phyloP scores from a whole-genome alignment of 1,140 invertebrate genomes.

The Ceratina australensis region DNA sequence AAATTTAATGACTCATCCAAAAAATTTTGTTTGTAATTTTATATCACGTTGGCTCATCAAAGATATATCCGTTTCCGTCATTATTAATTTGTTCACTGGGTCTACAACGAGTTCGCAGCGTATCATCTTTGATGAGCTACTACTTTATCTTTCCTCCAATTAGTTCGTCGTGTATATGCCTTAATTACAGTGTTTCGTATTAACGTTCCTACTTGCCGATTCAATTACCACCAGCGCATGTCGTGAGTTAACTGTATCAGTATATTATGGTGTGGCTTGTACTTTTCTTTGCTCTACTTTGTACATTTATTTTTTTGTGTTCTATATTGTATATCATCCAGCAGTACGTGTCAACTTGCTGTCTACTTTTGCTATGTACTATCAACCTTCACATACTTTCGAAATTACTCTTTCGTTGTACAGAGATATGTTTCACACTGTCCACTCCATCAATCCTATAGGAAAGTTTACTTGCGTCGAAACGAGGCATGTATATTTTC shows the following conservation, averaged over 20 bases:
- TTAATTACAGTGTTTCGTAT: constrained; percentile 40
- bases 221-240: constrained; percentile 58
- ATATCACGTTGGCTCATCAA: constrained; percentile 67
- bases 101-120: not conserved
- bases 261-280: constrained; percentile 60
- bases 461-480: constrained; percentile 30
- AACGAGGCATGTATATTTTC: constrained; percentile 32
- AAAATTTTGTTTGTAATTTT: constrained; percentile 72
- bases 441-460: constrained; percentile 41
- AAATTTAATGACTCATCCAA: constrained; percentile 72
- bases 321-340: constrained; percentile 50
- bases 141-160: constrained; percentile 63
- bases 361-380: constrained; percentile 76
- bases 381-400: constrained; percentile 48
- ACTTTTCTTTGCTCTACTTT: constrained; percentile 63
- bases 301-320: constrained; percentile 58
- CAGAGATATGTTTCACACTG: constrained; percentile 28
- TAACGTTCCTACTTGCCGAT: constrained; percentile 44
- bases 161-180: constrained; percentile 52
- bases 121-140: constrained; percentile 67
- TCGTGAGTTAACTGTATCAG: constrained; percentile 53
- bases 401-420: constrained; percentile 46
- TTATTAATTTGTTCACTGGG: not conserved
- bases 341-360: constrained; percentile 67
- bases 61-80: constrained; percentile 40